A percentile compares a stretch with the other conserved stretches of the same genome.
These are phyloP conservation scores for Neodon shergylaensis DNA, from an alignment of 2,113 vertebrate genomes.

Conservation along the genomic window DNA sequence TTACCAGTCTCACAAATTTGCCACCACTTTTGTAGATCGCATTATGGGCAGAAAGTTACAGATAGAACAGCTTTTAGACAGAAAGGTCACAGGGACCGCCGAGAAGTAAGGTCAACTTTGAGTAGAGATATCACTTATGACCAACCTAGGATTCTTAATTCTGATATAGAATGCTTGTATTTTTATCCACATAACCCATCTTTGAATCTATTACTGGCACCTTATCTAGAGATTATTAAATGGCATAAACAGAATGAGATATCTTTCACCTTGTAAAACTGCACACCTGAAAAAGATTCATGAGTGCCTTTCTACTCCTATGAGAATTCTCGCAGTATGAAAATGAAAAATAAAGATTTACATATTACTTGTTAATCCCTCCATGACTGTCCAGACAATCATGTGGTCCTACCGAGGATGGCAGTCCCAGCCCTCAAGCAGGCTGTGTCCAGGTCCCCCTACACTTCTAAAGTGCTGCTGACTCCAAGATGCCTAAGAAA, in stretches of 20 bases:
- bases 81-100: not conserved
- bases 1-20: conserved; percentile 21
- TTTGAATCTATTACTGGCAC: not conserved
- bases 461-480: not conserved
- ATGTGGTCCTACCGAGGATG: not conserved
- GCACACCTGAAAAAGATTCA: conserved; percentile 21
- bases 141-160: conserved; percentile 32
- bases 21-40: not conserved
- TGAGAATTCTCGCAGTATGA: not conserved
- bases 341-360: not conserved
- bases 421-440: not conserved
- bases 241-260: conserved; percentile 25
- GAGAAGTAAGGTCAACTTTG: conserved; percentile 13
- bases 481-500: not conserved
- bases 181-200: conserved; percentile 24
- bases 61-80: conserved; percentile 2
- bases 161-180: not conserved
- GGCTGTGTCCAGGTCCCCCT: too few relatives aligned
- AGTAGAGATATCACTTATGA: conserved; percentile 25
- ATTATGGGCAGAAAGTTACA: not conserved
- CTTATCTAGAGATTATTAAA: conserved; percentile 45
- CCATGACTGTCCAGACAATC: not conserved
- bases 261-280: conserved; percentile 7
- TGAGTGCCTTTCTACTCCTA: not conserved
- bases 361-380: not conserved